A percentile compares a stretch with the other conserved stretches of the same genome.
These are phyloP conservation scores for Phycodurus eques DNA, from an alignment of 2,113 vertebrate genomes.

Conservation along the genomic window DNA sequence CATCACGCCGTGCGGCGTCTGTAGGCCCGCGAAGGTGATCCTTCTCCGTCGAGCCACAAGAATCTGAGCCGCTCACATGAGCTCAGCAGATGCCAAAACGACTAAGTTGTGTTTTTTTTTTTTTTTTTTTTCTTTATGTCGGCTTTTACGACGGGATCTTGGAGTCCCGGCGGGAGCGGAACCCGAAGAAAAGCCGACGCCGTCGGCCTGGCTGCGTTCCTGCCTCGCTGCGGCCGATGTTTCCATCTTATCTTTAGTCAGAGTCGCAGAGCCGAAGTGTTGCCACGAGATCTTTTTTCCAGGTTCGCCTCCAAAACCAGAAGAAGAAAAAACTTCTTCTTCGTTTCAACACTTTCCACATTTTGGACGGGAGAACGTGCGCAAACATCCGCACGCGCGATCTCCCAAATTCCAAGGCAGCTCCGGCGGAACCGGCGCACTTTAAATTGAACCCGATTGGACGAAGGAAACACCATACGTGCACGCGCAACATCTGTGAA, in stretches of 20 bases:
- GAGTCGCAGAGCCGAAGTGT: neutral
- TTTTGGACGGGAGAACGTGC: neutral
- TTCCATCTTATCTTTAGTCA: slow-evolving; percentile 9
- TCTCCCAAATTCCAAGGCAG: neutral
- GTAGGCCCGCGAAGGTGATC: too few relatives aligned
- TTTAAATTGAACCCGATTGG: neutral
- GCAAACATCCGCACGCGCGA: neutral
- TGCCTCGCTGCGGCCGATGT: slow-evolving; percentile 13
- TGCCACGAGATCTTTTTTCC: slow-evolving; percentile 19
- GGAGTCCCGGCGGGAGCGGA: slow-evolving; percentile 3
- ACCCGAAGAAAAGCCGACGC: slow-evolving; percentile 3
- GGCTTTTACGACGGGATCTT: neutral
- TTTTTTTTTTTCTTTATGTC: neutral
- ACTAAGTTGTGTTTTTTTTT: neutral
- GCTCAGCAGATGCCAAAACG: too few relatives aligned
- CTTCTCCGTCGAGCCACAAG: too few relatives aligned
- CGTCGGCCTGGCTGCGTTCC: neutral
- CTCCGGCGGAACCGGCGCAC: neutral
- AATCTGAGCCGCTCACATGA: too few relatives aligned
- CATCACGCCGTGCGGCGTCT: too few relatives aligned
- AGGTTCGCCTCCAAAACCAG: neutral
- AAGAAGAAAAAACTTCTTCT: neutral
- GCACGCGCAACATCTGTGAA: too few relatives aligned
- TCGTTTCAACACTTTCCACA: neutral
- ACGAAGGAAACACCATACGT: too few relatives aligned